Conservation (phyloP, 1,140 invertebrate genomes). For the Heliconius nattereri region DNA sequence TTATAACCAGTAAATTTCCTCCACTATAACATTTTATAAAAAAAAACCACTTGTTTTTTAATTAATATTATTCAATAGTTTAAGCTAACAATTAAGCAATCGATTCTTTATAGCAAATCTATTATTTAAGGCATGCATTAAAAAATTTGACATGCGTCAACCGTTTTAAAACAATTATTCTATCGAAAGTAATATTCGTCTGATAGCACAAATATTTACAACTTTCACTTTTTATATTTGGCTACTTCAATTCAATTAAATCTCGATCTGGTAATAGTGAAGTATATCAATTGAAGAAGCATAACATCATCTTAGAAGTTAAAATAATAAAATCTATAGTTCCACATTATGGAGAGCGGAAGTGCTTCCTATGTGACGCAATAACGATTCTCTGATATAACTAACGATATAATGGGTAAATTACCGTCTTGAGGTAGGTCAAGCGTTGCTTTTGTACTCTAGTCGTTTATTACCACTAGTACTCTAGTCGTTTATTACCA, state of each 20-base stretch:
- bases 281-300: slow-evolving; percentile 29
- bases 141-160: neutral
- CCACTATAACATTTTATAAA: too few relatives aligned
- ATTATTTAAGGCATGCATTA: neutral
- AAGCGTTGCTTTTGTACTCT: slow-evolving; percentile 19
- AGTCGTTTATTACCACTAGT: neutral
- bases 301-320: slow-evolving; percentile 10
- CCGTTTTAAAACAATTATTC: slow-evolving; percentile 29
- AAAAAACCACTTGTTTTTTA: too few relatives aligned
- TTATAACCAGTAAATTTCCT: too few relatives aligned
- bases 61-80: neutral
- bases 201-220: slow-evolving; percentile 30
- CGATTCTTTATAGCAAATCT: neutral
- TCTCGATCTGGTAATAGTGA: slow-evolving; percentile 28
- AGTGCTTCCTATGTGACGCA: slow-evolving; percentile 39
- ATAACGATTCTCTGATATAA: slow-evolving; percentile 38
- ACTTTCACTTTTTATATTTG: slow-evolving; percentile 45
- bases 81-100: neutral
- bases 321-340: slow-evolving; percentile 19
- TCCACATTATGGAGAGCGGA: slow-evolving; percentile 36
- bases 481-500: neutral
- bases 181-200: slow-evolving; percentile 37
- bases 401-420: slow-evolving; percentile 33
- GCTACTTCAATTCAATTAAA: slow-evolving; percentile 24
- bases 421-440: slow-evolving; percentile 32